These are phyloP conservation scores for Callosobruchus maculatus DNA, from an alignment of 2,888 invertebrate species.

Conservation along the genomic window DNA sequence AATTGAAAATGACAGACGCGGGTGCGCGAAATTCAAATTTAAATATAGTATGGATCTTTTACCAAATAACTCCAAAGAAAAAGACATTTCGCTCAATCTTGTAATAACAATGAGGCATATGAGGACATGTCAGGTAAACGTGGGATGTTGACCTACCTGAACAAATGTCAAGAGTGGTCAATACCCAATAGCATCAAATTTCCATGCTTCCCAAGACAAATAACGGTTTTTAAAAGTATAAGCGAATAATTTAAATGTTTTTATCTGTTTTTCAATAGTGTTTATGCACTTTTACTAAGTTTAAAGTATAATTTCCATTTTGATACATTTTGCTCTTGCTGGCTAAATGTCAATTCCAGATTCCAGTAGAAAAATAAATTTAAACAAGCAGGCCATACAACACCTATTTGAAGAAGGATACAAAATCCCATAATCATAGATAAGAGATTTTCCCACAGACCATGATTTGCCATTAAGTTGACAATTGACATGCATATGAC, in stretches of 20 bases:
- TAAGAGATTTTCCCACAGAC: too few relatives aligned
- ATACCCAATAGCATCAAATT: not conserved
- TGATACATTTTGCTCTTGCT: not conserved
- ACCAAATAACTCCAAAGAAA: not conserved
- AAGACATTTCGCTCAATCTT: not conserved
- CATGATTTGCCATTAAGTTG: too few relatives aligned
- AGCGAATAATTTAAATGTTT: not conserved
- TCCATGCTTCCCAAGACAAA: not conserved
- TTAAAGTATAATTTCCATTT: not conserved
- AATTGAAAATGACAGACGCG: constrained; percentile 22
- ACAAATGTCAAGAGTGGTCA: not conserved
- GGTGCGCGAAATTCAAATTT: not conserved
- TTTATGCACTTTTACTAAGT: not conserved
- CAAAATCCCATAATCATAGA: too few relatives aligned
- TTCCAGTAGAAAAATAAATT: too few relatives aligned
- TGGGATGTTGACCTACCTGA: not conserved
- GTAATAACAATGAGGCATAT: not conserved
- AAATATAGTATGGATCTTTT: not conserved
- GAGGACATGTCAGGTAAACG: not conserved
- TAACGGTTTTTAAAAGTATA: not conserved
- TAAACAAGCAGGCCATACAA: too few relatives aligned
- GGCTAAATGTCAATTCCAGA: too few relatives aligned
- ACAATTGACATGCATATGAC: not conserved
- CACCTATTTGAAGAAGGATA: too few relatives aligned
- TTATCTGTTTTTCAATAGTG: not conserved